phyloP scores from a whole-genome alignment of 1,140 invertebrate genomes.

The Pristionchus pacificus region DNA sequence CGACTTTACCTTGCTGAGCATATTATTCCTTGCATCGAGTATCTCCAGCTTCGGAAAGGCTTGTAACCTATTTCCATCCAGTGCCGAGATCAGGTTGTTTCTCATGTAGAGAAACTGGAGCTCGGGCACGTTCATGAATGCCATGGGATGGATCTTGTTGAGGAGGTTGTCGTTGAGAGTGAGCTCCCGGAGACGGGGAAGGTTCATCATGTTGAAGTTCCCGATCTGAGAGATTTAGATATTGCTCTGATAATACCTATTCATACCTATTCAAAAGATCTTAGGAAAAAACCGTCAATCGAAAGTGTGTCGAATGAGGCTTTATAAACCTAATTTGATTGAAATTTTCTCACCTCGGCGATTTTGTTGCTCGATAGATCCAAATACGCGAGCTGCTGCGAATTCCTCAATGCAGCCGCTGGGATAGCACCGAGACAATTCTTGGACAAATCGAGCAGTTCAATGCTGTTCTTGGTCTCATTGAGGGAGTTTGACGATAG shows the following conservation, averaged over 20 bases:
- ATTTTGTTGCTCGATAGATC: constrained; percentile 49
- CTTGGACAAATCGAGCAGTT: constrained; percentile 46
- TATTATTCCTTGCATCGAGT: constrained; percentile 46
- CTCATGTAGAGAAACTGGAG: constrained; percentile 30
- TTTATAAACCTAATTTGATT: not conserved
- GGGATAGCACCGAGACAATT: constrained; percentile 46
- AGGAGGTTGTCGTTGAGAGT: constrained; percentile 44
- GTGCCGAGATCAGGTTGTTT: constrained; percentile 23
- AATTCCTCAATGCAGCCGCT: constrained; percentile 44
- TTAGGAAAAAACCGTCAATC: not conserved
- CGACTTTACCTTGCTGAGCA: constrained; percentile 29
- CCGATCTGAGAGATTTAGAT: constrained; percentile 21
- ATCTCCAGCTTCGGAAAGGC: constrained; percentile 27
- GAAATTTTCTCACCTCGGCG: constrained; percentile 18
- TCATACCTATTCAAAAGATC: not conserved
- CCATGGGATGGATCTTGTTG: constrained; percentile 42
- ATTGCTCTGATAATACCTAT: not conserved
- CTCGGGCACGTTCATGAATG: constrained; percentile 55
- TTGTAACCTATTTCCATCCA: constrained; percentile 27
- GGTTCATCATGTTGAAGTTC: constrained; percentile 55
- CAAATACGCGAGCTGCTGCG: constrained; percentile 39
- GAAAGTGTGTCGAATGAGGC: not conserved
- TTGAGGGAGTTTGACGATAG: constrained; percentile 23
- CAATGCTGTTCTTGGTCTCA: constrained; percentile 40
- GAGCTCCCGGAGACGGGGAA: constrained; percentile 49